A percentile compares a stretch with the other conserved stretches of the same genome.
Conservation (phyloP, 2,888 invertebrate species). For the Dermolepida albohirtum region DNA sequence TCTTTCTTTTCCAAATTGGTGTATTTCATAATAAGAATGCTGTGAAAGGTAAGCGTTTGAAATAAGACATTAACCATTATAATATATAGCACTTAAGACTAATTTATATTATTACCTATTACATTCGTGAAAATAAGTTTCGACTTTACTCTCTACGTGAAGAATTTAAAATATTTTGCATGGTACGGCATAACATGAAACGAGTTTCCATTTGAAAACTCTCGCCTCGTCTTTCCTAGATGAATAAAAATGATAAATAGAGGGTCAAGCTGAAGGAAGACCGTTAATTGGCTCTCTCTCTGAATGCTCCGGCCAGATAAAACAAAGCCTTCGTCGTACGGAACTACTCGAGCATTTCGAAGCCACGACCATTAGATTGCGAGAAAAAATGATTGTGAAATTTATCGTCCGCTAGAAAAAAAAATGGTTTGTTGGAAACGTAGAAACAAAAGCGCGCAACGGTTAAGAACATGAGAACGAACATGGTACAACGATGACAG, state of each 20-base stretch:
- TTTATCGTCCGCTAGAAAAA: constrained; percentile 30
- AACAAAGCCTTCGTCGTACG: constrained; percentile 38
- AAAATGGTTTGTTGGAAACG: constrained; percentile 37
- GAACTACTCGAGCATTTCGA: constrained; percentile 41
- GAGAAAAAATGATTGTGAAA: constrained; percentile 36
- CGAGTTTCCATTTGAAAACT: constrained; percentile 29
- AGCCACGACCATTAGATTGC: constrained; percentile 39
- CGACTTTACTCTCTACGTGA: no score
- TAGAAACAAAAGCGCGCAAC: constrained; percentile 36
- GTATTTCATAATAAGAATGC: no score
- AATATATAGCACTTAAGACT: no score
- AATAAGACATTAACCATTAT: no score
- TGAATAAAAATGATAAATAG: constrained; percentile 43
- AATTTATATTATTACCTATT: no score
- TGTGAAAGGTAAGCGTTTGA: no score
- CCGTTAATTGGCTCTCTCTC: constrained; percentile 43
- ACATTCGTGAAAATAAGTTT: no score
- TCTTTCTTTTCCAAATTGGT: no score
- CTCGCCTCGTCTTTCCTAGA: constrained; percentile 38
- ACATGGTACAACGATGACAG: constrained; percentile 24
- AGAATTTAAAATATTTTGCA: constrained; percentile 1
- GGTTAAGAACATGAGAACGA: constrained; percentile 36
- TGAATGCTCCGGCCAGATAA: constrained; percentile 29
- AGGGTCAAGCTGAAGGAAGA: constrained; percentile 30
- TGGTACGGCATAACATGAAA: constrained; percentile 5